phyloP scores from a whole-genome alignment of 2,888 invertebrate genomes.

The Koerneria pararmatus region DNA sequence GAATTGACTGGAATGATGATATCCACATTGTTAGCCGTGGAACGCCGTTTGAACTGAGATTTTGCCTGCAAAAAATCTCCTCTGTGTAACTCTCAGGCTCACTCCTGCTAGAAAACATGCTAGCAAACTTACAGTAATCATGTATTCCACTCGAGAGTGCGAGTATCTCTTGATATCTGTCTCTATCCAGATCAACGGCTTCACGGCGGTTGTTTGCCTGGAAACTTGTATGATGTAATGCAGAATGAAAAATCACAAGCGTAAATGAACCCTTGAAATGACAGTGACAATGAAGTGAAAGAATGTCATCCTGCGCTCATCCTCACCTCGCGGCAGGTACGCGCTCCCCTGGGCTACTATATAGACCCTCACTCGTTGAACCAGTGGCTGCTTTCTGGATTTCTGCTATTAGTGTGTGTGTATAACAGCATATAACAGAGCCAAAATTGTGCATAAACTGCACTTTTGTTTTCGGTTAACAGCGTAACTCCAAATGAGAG shows the following conservation, averaged over 20 bases:
- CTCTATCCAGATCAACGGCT: constrained; percentile 97
- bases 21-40: constrained; percentile 96
- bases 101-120: background rate
- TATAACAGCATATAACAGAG: too few relatives aligned
- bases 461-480: too few relatives aligned
- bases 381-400: too few relatives aligned
- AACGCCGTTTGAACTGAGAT: constrained; percentile 92
- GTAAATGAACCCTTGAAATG: too few relatives aligned
- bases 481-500: too few relatives aligned
- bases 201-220: constrained; percentile 66
- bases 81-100: background rate
- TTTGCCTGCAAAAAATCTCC: constrained; percentile 71
- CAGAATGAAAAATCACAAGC: background rate
- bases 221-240: constrained; percentile 14
- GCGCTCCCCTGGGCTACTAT: too few relatives aligned
- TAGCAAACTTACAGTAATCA: constrained; percentile 74
- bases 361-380: too few relatives aligned
- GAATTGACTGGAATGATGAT: constrained; percentile 90
- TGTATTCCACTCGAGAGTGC: constrained; percentile 94
- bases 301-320: too few relatives aligned
- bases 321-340: too few relatives aligned
- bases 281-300: too few relatives aligned
- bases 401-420: too few relatives aligned
- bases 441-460: too few relatives aligned
- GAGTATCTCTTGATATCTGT: constrained; percentile 94